Base-by-base conservation (phyloP, 1,140 invertebrate species). In the Pectinophora gossypiella region DNA sequence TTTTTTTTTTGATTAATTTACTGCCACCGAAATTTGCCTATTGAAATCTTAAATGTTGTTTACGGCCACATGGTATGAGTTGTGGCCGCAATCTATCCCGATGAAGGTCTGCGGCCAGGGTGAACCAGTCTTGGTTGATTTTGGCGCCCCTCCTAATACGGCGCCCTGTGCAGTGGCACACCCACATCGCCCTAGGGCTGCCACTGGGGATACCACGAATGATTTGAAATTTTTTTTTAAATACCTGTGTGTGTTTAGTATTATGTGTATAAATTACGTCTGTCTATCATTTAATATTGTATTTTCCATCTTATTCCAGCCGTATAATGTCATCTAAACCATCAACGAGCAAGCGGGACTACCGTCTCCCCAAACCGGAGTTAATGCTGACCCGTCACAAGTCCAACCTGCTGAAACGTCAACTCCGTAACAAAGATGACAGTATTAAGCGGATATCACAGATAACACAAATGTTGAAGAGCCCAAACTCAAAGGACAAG, bases 381-480 rank as follows among this genome's bases (percentile, higher is more conserved):
- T n/a, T n/a, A 5, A 18, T 81, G 10, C 32, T 75, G 2, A 82
- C 78, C 3, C 59, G 78, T 13, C 70, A 59, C 19, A 78, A 74
- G 58, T 69, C 70, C 4, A 68, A 68, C 0, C 69, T 71, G 20
- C 68, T 75, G 45, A 72, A 67, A 40, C 51, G 65, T 0, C 55
- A 69, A 22, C 23, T 64, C 4, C 48, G 54, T 7, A 54, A 61
- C n/a, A 61, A 60, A 42, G 61, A 66, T 18, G 19, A 50, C 12
- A 56, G 49, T 18, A 47, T 55, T 51, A 51, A 47, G 18, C 46
- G 53, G 16, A 48, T 46, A 13, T 59, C 51, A 15, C 43, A 52
- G 16, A 45, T 46, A 13, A 62, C 51, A 19, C 52, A 68, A 16
- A 38, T 56, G 23, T 43, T 62, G 7, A 63, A 59, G 23, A 53